A percentile compares a stretch with the other conserved stretches of the same genome.
Evolutionary conservation across 2,113 vertebrate species (phyloP).

Genomic region (Garra rufa): DNA sequence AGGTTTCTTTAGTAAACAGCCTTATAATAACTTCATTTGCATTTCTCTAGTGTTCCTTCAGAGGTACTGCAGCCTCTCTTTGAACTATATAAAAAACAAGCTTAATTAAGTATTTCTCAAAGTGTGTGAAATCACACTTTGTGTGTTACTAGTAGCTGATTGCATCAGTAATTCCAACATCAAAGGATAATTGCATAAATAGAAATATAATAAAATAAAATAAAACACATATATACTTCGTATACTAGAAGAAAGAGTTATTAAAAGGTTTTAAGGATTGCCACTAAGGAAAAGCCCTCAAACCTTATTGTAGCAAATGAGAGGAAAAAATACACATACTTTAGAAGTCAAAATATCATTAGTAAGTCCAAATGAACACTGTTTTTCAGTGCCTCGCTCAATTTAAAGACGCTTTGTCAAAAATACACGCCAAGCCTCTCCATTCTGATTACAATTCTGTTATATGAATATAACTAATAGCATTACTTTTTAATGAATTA

Average conservation of each 20-base stretch:
- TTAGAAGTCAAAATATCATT: neutral
- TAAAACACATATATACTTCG: neutral
- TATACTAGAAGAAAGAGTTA: neutral
- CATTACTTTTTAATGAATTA: neutral
- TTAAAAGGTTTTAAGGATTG: neutral
- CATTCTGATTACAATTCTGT: neutral
- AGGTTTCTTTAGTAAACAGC: neutral
- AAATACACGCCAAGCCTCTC: neutral
- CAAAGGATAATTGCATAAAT: neutral
- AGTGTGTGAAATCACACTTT: neutral
- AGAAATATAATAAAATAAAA: neutral
- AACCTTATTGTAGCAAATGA: neutral
- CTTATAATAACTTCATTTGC: neutral
- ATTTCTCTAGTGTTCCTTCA: neutral
- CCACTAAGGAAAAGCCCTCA: neutral
- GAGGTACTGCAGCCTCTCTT: neutral
- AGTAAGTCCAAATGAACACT: neutral
- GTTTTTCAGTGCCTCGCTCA: neutral
- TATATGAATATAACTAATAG: neutral
- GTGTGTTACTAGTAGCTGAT: slow-evolving; percentile 3
- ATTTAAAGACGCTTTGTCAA: neutral
- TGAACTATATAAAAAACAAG: neutral
- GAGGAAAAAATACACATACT: neutral
- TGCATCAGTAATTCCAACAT: neutral
- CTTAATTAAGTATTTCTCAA: neutral